Evolutionary conservation across 2,113 vertebrate species (phyloP), one percentile per base, ranked within the genome.

Genomic region (Apeltes quadracus): DNA sequence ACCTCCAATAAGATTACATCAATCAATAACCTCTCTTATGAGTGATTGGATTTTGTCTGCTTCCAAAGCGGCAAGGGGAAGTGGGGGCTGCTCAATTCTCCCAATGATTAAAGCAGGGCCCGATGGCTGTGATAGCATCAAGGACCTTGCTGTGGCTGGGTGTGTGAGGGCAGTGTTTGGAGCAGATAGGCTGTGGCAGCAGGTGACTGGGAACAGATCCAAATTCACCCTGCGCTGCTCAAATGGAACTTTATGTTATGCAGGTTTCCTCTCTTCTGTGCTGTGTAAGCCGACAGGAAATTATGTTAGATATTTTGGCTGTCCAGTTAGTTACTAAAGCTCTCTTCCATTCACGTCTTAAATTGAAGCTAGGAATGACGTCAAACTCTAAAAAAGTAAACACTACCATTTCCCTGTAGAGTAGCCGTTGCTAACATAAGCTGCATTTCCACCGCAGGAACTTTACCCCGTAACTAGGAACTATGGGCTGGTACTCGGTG

Each of bases 61-160:
- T 85, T 79, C 79, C 72, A 79, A 85, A 85, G 87, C 57, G 82
- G 73, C 63, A 76, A 77, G 58, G 59, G 32, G 76, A 53, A 54
- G 55, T 9, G 23, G 43, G 81, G 86, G 75, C 91, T 79, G 87
- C 89, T 94, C 91, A 91, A 90, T 94, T 93, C 91, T 94, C 78
- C 91, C 93, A 92, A 38, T 95, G 94, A 95, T 95, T 95, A 95
- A 94, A 95, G 93, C 88, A 73, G 62, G 74, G 73, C 84, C 86
- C 92, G 94, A 95, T 94, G 93, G 90, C 86, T 90, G 91, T 81
- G 89, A 95, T 96, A 94, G 85, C 90, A 94, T 95, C 92, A 93
- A 93, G 93, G 91, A 90, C 92, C 90, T 94, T 95, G 88, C 62
- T 59, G 88, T 94, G 92, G 87, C 82, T 79, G 87, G 71, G 78